phyloP scores from a whole-genome alignment of 2,888 invertebrate genomes.

The Amblyjoppa fuscipennis region DNA sequence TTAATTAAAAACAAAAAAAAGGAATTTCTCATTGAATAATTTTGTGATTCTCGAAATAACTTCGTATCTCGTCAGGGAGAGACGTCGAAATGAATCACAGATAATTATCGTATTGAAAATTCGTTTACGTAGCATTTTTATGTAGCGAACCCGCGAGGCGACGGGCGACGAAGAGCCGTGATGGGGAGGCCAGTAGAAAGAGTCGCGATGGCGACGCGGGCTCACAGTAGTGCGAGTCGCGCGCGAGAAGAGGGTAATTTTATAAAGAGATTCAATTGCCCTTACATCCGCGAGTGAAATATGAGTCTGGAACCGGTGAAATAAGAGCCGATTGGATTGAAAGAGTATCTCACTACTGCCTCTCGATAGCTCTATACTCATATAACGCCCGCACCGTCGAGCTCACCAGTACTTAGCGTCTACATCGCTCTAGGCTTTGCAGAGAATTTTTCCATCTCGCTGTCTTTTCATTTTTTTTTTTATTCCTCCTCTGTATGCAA shows the following conservation, averaged over 20 bases:
- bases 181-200: not conserved
- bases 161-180: not conserved
- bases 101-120: conserved; percentile 79
- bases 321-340: conserved; percentile 82
- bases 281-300: conserved; percentile 80
- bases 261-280: conserved; percentile 82
- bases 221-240: conserved; percentile 50
- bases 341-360: conserved; percentile 77
- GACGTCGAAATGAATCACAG: conserved; percentile 75
- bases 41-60: conserved; percentile 2
- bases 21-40: not conserved
- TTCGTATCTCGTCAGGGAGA: not conserved
- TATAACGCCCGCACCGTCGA: conserved; percentile 63
- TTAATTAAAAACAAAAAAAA: not conserved
- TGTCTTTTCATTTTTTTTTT: conserved; percentile 12
- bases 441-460: conserved; percentile 45
- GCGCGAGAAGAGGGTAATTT: conserved; percentile 76
- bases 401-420: conserved; percentile 36
- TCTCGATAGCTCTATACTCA: conserved; percentile 79
- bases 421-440: conserved; percentile 55
- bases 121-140: conserved; percentile 74
- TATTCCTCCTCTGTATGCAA: conserved; percentile 9
- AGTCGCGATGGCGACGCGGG: conserved; percentile 30
- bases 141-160: conserved; percentile 35
- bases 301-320: conserved; percentile 81